Evolutionary conservation across 2,113 vertebrate genomes (phyloP).

Genomic region (Harpagus bidentatus): DNA sequence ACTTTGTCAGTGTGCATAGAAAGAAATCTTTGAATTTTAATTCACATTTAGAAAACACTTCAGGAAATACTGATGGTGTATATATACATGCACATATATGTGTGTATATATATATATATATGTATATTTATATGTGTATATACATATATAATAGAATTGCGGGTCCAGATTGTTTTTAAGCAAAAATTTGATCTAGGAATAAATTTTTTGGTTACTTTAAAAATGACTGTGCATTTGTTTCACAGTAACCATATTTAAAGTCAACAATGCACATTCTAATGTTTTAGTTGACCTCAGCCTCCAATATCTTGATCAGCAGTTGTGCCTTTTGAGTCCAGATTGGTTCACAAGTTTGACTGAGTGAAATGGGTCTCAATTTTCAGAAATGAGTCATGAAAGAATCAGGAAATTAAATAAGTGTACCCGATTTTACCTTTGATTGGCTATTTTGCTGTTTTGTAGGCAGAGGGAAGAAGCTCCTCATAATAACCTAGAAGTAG

Average conservation of each 20-base stretch:
- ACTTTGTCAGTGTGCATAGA: neutral
- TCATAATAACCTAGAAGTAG: neutral
- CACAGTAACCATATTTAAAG: neutral
- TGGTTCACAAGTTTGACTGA: neutral
- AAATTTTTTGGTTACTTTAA: neutral
- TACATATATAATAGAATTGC: neutral
- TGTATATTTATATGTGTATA: neutral
- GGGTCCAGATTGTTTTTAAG: neutral
- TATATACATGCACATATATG: accelerated
- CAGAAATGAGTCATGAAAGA: neutral
- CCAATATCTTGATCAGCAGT: neutral
- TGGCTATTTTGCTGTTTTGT: neutral
- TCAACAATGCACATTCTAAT: neutral
- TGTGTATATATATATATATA: accelerated
- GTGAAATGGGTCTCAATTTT: neutral
- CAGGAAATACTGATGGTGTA: accelerated
- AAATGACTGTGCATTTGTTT: neutral
- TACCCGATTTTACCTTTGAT: neutral
- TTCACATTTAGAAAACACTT: neutral
- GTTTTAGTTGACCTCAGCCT: neutral
- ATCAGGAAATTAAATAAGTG: neutral
- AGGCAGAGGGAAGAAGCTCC: neutral
- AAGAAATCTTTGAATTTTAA: neutral
- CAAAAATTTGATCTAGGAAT: neutral
- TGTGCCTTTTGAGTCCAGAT: neutral